A percentile compares a stretch with the other conserved stretches of the same genome.
phyloP scores from a whole-genome alignment of 2,113 vertebrate genomes.

The Cyanoliseus patagonus region DNA sequence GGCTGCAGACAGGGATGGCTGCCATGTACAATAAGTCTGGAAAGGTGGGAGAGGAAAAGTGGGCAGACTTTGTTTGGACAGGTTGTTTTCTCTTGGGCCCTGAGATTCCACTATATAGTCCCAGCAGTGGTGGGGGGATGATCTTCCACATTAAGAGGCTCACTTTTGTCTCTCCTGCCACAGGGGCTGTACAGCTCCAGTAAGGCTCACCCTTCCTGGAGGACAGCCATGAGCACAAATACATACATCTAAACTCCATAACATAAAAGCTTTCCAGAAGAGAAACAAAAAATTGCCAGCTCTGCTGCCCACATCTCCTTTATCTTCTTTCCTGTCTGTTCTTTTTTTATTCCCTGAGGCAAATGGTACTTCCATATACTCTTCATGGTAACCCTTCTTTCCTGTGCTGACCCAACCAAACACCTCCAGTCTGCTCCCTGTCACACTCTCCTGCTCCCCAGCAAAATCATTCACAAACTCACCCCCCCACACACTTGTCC shows the following conservation, averaged over 20 bases:
- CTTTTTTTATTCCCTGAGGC: not conserved
- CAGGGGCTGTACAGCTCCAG: not conserved
- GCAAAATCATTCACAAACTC: not conserved
- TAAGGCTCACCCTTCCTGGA: accelerated
- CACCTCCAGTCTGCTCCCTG: not conserved
- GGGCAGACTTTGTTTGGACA: not conserved
- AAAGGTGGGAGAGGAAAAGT: not conserved
- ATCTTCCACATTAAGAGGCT: accelerated
- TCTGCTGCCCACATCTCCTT: not conserved
- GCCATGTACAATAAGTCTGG: not conserved
- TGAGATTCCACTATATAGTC: not conserved
- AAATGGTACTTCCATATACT: not conserved
- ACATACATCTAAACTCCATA: not conserved
- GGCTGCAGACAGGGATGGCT: not conserved
- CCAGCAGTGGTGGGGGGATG: not conserved
- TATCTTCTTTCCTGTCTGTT: not conserved
- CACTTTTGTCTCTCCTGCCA: not conserved
- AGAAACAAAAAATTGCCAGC: not conserved
- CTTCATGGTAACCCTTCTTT: not conserved
- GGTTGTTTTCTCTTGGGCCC: not conserved
- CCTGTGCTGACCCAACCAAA: not conserved
- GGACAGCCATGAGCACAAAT: not conserved
- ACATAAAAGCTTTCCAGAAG: not conserved
- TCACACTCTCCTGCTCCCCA: not conserved
- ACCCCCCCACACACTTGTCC: not conserved